Base-by-base conservation (phyloP, 2,888 invertebrate genomes). In the Hirtodrosophila histrioides region DNA sequence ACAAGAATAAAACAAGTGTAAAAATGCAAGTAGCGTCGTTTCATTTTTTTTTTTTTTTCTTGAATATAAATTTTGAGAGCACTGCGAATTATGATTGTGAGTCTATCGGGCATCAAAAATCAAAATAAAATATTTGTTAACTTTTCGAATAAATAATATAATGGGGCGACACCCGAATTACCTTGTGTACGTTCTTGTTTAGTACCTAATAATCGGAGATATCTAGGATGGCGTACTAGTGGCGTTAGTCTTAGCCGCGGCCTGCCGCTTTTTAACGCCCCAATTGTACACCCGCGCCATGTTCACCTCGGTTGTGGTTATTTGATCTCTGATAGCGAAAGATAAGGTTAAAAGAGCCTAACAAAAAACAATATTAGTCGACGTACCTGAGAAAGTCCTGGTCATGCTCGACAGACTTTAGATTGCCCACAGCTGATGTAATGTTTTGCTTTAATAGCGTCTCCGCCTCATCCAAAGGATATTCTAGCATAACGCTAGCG, bases 211-310 rank as follows among this genome's bases (percentile, higher is more conserved):
- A 8, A 44, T 11, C 31, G 31, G 23, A 37, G 17, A n/a, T 50
- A 23, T 45, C 64, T 83, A 86, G 11, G 82, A 71, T 46, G 77
- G 67, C 10, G 69, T 44, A 53, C 60, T 64, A 29, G 67, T 51
- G 29, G 79, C 44, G 39, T 48, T 71, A 9, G 66, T 77, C 64
- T 92, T 92, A 89, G 94, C 95, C 39, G 94, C 94, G 37, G 96
- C 95, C 92, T 97, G 96, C 75, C 97, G 94, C 89, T 95, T 94
- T 91, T 98, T 98, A 3, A 99, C 98, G 92, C 98, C 97, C 98
- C 98, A 99, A 92, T 99, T 99, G 91, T 97, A 98, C 24, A 99
- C 97, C 90, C 99, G 93, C 31, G 99, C 99, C 97, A 99, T 98
- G 91, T 99, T 99, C 24, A 99, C 99, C 94, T 99, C 99, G 44